Evolutionary conservation across 2,888 invertebrate species (phyloP), one percentile per base, ranked within the genome.

Genomic region (Drosophila emarginata): DNA sequence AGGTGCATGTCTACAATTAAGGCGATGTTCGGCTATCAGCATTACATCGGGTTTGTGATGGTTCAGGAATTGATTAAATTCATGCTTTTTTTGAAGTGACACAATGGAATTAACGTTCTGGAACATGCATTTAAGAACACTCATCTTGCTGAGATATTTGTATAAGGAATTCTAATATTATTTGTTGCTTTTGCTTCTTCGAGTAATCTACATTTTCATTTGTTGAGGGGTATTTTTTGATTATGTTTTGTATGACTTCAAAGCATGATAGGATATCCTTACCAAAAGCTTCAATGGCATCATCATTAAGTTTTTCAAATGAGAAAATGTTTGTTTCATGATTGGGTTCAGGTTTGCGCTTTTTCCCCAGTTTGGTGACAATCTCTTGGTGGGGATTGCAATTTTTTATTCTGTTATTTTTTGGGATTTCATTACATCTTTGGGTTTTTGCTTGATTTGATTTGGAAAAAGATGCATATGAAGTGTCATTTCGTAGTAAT

Each of bases 71-170:
- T n/a, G 5, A 1, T 65, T 15, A 11, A 65, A 9, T 37, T 60
- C 60, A 1, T 58, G 15, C n/a, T 18, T 62, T 9, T 67, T 67
- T 1, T 28, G 2, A 1, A 45, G 9, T 0, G 23, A 57, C 1
- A 67, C 40, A 0, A 63, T 2, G 0, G 63, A 67, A 2, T 67
- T 67, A 0, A 63, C 63, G 1, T 63, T 67, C 28, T 67, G 51
- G 9, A 51, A 51, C 1, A 23, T 23, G 12, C 23, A 23, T n/a
- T 51, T 51, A 23, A 51, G 11, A 4, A 3, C 2, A 12, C n/a
- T 21, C n/a, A 23, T 51, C 5, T 4, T 51, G 21, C 12, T 51
- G 51, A 12, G 51, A 21, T 9, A 51, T 18, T 21, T 51, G 11
- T 12, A 51, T 6, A 4, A n/a, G n/a, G 23, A 23, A 51, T 51